phyloP scores from a whole-genome alignment of 2,888 invertebrate species.

The Allygus modestus region DNA sequence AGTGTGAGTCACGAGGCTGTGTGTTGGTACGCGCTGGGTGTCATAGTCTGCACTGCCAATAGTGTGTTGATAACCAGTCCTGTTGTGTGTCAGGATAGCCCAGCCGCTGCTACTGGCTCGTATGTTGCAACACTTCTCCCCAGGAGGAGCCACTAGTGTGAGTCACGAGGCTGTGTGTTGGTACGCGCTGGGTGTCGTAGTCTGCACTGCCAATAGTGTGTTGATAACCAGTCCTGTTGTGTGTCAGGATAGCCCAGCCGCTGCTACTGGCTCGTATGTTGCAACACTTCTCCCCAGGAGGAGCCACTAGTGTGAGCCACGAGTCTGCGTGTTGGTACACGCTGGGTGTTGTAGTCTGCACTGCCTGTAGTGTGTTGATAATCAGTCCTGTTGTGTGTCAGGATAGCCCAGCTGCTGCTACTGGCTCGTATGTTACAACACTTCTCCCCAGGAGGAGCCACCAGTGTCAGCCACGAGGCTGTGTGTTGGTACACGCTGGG shows the following conservation, averaged over 20 bases:
- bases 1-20: conserved; percentile 77
- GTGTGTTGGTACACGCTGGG: conserved; percentile 77
- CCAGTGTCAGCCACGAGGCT: conserved; percentile 74
- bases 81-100: too few species aligned
- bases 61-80: conserved; percentile 74
- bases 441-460: conserved; percentile 71
- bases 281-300: conserved; percentile 73
- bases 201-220: too few species aligned
- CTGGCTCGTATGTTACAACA: conserved; percentile 74
- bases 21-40: conserved; percentile 85
- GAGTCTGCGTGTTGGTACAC: conserved; percentile 87
- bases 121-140: conserved; percentile 74
- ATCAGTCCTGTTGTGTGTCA: too few species aligned
- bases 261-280: conserved; percentile 74
- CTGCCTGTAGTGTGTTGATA: too few species aligned
- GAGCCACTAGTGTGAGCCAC: conserved; percentile 70
- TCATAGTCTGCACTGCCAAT: too few species aligned
- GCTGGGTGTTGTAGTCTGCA: too few species aligned
- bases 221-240: too few species aligned
- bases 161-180: conserved; percentile 80
- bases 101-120: conserved; percentile 73
- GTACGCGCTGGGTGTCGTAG: too few species aligned
- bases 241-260: conserved; percentile 72
- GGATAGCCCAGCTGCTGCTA: conserved; percentile 69
- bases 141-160: conserved; percentile 64